Conservation (phyloP, 35 echinoderm and acorn worm species). For the Lytechinus pictus region DNA sequence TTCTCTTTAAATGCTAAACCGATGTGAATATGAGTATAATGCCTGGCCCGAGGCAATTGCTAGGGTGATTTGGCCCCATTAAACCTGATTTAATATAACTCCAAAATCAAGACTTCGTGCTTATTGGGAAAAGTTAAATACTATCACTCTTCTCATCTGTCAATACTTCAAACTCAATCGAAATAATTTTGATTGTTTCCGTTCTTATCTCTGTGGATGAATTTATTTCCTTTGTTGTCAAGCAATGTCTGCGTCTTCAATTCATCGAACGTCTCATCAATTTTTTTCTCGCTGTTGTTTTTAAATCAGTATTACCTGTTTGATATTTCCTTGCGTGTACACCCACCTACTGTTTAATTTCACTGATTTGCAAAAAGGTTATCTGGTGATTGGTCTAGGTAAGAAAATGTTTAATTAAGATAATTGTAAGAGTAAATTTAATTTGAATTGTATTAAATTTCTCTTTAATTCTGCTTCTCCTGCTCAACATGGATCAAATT, state of each 20-base stretch:
- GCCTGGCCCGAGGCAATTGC: background rate
- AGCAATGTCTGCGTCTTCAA: background rate
- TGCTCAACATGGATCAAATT: too few species aligned
- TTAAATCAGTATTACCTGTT: too few species aligned
- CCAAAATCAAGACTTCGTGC: background rate
- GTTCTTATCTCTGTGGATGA: conserved; percentile 1
- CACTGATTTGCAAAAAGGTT: too few species aligned
- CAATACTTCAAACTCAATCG: background rate
- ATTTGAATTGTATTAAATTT: too few species aligned
- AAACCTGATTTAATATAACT: background rate
- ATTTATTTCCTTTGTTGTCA: background rate
- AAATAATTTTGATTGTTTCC: conserved; percentile 6
- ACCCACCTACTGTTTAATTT: too few species aligned
- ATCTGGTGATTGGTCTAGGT: too few species aligned
- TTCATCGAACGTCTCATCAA: background rate
- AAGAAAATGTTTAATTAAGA: too few species aligned
- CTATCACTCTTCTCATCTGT: background rate
- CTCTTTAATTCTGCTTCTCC: too few species aligned
- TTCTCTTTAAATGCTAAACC: conserved; percentile 2
- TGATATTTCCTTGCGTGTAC: too few species aligned
- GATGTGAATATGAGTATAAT: background rate
- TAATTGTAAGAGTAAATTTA: too few species aligned
- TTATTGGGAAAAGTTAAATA: background rate
- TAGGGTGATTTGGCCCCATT: background rate
- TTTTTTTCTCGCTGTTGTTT: too few species aligned